Evolutionary conservation across 2,113 vertebrate species (phyloP), one percentile per base, ranked within the genome.

Genomic region (Labeo rohita): DNA sequence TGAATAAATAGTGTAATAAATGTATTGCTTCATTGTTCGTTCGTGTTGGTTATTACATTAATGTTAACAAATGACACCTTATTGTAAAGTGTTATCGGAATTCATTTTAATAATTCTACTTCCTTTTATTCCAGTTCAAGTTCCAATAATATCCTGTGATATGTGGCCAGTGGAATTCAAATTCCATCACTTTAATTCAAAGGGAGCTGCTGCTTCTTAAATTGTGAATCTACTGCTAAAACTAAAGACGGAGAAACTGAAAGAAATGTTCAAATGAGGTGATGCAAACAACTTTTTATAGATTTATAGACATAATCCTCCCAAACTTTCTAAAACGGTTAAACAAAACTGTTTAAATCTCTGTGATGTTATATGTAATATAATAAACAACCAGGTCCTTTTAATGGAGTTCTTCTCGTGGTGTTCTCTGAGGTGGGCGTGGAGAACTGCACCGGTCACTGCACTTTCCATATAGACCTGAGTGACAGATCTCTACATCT

Each of bases 351-450:
- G 16, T 36, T 16, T 16, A n/a, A 11, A 45, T 80, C 39, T 28
- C 21, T 63, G 18, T 47, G 21, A 23, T 45, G 2, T 28, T 28
- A 28, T 28, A 28, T 28, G 28, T 28, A 28, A 28, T 28, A 28
- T 28, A 28, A 28, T 28, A 23, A 8, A 56, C 10, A 7, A 56
- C 7, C 7, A 3, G 16, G 68, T 28, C 39, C 66, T 68, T 81
- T 81, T n/a, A 65, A 34, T 83, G 56, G 21, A 50, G 49, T 68
- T 70, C 2, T 18, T 82, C 9, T 68, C 6, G 85, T 84, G 59
- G 50, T 81, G 85, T 49, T 86, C 66, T 50, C 43, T 65, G 59
- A 65, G n/a, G 87, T 65, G 16, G 83, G 83, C 1, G 83, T 87
- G 77, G 66, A 84, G 79, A 63, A 59, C 56, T 3, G 23, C 59